Percentiles rank a stretch among this genome's conserved stretches.
phyloP scores from a whole-genome alignment of 1,140 invertebrate species.

The Anoplophora glabripennis region DNA sequence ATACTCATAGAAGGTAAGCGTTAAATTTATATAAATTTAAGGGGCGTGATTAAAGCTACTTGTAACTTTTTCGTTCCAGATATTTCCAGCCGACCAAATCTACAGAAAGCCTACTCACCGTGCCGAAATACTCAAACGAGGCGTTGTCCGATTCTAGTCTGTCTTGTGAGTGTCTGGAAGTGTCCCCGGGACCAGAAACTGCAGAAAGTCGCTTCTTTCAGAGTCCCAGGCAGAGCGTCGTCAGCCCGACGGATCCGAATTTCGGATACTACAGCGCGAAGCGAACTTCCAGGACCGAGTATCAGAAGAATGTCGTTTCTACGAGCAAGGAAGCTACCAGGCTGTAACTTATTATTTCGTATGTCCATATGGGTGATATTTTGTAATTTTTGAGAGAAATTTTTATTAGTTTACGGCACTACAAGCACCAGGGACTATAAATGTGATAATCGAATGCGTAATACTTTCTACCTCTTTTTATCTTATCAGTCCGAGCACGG shows the following conservation, averaged over 20 bases:
- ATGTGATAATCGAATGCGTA: no score
- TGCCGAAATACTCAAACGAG: slow-evolving; percentile 57
- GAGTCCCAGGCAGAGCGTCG: slow-evolving; percentile 49
- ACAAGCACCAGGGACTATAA: no score
- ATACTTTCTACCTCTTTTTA: no score
- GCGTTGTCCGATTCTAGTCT: slow-evolving; percentile 62
- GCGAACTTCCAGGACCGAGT: slow-evolving; percentile 50
- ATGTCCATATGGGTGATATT: no score
- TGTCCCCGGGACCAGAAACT: slow-evolving; percentile 39
- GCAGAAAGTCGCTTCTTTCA: slow-evolving; percentile 51
- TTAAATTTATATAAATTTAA: no score
- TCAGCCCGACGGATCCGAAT: slow-evolving; percentile 49
- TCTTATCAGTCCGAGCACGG: no score
- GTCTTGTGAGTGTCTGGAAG: slow-evolving; percentile 66
- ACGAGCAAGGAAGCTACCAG: slow-evolving; percentile 59
- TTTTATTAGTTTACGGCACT: no score
- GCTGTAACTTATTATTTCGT: slow-evolving; percentile 46
- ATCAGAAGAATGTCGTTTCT: slow-evolving; percentile 52
- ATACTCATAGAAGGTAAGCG: slow-evolving; percentile 46
- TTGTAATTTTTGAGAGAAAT: no score
- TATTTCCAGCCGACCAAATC: slow-evolving; percentile 69
- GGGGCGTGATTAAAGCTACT: no score
- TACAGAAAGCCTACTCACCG: slow-evolving; percentile 70
- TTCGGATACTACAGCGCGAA: slow-evolving; percentile 54
- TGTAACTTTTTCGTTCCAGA: slow-evolving; percentile 1